Evolutionary conservation across 2,888 invertebrate genomes (phyloP).

Genomic region (Syrista parreyssii): DNA sequence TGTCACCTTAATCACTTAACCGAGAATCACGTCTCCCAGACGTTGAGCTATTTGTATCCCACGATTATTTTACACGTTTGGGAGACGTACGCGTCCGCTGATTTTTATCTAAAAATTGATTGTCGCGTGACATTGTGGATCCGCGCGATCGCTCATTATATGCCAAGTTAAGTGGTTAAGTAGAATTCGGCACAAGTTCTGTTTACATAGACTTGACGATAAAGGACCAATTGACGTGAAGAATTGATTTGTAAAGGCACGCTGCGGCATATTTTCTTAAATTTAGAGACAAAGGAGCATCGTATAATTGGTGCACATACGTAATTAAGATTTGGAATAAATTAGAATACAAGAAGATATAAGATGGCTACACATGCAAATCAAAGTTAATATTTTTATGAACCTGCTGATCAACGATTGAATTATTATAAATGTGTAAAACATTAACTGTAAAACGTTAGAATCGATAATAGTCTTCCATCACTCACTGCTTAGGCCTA

Average conservation of each 20-base stretch:
- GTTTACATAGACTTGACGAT: not conserved
- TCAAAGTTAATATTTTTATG: not conserved
- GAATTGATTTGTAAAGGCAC: not conserved
- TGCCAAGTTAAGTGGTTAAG: no score
- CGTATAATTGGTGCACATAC: not conserved
- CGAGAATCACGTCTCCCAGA: no score
- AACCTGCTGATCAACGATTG: not conserved
- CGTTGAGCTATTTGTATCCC: no score
- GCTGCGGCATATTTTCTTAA: not conserved
- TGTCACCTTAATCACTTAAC: no score
- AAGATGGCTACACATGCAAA: not conserved
- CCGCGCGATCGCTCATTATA: no score
- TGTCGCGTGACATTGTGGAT: no score
- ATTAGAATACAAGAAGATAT: not conserved
- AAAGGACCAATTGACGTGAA: not conserved
- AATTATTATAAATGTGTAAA: not conserved
- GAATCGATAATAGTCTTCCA: not conserved
- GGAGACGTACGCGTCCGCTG: no score
- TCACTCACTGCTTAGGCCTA: not conserved
- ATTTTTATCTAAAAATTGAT: no score
- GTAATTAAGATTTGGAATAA: not conserved
- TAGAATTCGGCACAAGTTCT: not conserved
- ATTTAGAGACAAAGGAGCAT: not conserved
- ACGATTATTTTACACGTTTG: no score
- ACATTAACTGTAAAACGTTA: not conserved